Base-by-base conservation (phyloP, 2,113 vertebrate genomes). In the Cyprinodon variegatus region DNA sequence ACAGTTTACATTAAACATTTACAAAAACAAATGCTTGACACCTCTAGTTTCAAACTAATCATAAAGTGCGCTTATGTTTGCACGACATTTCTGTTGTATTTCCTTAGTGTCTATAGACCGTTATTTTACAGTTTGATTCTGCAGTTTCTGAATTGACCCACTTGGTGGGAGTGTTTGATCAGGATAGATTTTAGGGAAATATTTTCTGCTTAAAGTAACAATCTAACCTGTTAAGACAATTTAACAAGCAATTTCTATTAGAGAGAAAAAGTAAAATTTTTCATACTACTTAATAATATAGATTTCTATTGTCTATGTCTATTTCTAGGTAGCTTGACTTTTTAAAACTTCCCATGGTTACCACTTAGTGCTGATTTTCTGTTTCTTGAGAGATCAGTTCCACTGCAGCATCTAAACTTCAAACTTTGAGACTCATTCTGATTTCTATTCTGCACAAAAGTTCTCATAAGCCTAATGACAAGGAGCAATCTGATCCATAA, bases 91-190 rank as follows among this genome's bases (percentile, higher is more conserved):
- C 17, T n/a, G 50, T 57, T n/a, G 0, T 53, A 20, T 53, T 20
- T 50, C 17, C 48, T 4, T 50, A 1, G 14, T 20, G 14, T 50
- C 4, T 8, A 9, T 9, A 1, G 50, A n/a, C 20, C 10, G 17
- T 0, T 45, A 45, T n/a, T 14, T 3, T 6, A 8, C 9, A 9
- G 7, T 20, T n/a, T 37, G 39, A 14, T 59, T 0, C 1, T 86
- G 83, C 76, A 86, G 68, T 81, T 4, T 20, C 17, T n/a, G 8
- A 64, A 41, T 79, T 43, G 71, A 40, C 41, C 89, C 92, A 88
- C 87, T 78, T 74, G 90, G 80, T 82, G 92, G 92, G 67, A 84
- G 87, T 90, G 46, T 93, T 79, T 71, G 41, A 70, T 68, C 74
- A 83, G 62, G n/a, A 63, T 37, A 40, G 20, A 22, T 12, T 10